Conservation (phyloP, 2,113 vertebrate species). For the Gorsachius goisagi region DNA sequence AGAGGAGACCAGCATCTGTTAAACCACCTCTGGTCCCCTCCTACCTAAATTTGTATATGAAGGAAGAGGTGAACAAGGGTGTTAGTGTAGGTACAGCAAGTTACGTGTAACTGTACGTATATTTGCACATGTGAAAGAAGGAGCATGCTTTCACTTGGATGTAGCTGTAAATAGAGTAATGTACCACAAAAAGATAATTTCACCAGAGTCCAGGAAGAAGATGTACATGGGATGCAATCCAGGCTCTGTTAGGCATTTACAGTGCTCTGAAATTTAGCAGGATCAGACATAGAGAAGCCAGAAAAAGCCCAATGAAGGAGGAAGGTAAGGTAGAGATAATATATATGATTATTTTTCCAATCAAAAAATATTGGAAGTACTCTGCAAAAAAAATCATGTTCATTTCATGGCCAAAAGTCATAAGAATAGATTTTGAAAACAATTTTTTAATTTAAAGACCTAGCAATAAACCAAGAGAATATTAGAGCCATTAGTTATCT, state of each 20-base stretch:
- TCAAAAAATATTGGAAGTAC: not conserved
- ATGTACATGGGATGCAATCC: not conserved
- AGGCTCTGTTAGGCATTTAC: not conserved
- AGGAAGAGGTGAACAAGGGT: not conserved
- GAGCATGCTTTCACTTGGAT: not conserved
- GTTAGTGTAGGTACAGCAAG: not conserved
- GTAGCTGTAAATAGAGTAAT: not conserved
- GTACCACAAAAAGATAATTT: not conserved
- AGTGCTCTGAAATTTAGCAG: not conserved
- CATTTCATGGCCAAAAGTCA: not conserved
- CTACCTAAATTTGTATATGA: not conserved
- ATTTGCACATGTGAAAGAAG: not conserved
- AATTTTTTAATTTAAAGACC: not conserved
- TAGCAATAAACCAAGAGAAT: not conserved
- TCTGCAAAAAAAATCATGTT: not conserved
- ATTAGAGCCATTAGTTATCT: slow-evolving; percentile 6
- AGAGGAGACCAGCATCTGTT: not conserved
- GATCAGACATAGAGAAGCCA: not conserved
- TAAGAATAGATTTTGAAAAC: not conserved
- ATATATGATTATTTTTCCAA: not conserved
- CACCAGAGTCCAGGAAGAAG: not conserved
- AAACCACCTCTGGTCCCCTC: not conserved
- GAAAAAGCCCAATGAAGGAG: not conserved
- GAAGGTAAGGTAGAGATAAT: not conserved
- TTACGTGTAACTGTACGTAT: rapidly evolving